Percentiles rank a stretch among this genome's conserved stretches.
phyloP scores from a whole-genome alignment of 2,113 vertebrate species.

The Hippocampus abdominalis region DNA sequence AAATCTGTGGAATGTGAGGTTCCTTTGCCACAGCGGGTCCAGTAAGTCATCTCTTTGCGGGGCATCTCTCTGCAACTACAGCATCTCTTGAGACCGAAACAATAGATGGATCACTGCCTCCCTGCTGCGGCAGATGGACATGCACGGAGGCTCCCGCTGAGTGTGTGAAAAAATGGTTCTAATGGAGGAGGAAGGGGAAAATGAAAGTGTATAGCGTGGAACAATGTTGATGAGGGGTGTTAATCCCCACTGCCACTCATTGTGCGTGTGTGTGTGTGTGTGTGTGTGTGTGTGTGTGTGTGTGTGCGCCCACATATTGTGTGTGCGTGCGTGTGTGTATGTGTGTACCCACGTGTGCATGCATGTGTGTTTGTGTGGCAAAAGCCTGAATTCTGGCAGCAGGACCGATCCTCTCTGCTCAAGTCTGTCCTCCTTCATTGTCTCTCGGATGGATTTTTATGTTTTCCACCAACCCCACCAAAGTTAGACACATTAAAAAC shows the following conservation, averaged over 20 bases:
- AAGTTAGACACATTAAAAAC: slow-evolving; percentile 28
- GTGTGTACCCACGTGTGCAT: slow-evolving; percentile 21
- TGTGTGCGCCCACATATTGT: not conserved
- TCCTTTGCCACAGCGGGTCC: slow-evolving; percentile 7
- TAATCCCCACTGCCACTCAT: slow-evolving; percentile 28
- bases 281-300: slow-evolving; percentile 26
- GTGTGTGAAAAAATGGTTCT: slow-evolving; percentile 10
- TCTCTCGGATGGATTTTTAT: not conserved
- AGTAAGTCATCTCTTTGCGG: slow-evolving; percentile 18
- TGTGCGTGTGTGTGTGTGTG: slow-evolving; percentile 19
- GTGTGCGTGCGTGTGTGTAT: slow-evolving; percentile 24
- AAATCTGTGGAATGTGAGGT: slow-evolving; percentile 20
- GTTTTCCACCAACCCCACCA: slow-evolving; percentile 25
- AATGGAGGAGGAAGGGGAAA: slow-evolving; percentile 3
- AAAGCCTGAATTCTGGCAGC: slow-evolving; percentile 19
- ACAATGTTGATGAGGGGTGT: slow-evolving; percentile 20
- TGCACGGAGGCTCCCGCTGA: slow-evolving; percentile 21
- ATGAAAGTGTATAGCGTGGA: slow-evolving; percentile 13
- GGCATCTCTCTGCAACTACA: slow-evolving; percentile 27
- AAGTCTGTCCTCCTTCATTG: slow-evolving; percentile 23
- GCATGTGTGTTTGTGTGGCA: slow-evolving; percentile 15
- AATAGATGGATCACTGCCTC: slow-evolving; percentile 17
- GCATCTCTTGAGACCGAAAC: slow-evolving; percentile 13
- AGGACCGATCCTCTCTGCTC: slow-evolving; percentile 20
- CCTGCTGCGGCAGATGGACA: slow-evolving; percentile 29